Evolutionary conservation across 2,113 vertebrate species (phyloP).

Genomic region (Pteruthius melanotis): DNA sequence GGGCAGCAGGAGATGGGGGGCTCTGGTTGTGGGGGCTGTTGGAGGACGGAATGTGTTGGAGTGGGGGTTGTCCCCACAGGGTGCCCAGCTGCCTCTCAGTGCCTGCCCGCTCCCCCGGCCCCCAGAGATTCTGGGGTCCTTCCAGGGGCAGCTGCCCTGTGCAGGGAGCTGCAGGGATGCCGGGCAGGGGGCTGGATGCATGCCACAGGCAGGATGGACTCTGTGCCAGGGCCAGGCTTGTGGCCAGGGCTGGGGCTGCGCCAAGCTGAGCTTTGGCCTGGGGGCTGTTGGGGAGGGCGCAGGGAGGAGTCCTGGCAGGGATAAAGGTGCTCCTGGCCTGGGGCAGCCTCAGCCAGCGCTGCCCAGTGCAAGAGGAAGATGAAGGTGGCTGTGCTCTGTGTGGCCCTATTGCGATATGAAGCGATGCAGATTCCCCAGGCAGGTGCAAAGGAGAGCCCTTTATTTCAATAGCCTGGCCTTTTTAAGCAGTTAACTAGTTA

Average conservation of each 20-base stretch:
- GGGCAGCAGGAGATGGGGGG: no score
- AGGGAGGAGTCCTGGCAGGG: not conserved
- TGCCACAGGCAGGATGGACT: not conserved
- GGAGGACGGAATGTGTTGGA: no score
- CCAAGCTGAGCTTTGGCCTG: not conserved
- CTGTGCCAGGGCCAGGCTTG: not conserved
- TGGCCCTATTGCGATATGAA: no score
- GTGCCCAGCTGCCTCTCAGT: not conserved
- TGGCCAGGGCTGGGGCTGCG: not conserved
- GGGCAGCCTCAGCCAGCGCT: not conserved
- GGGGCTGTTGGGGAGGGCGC: not conserved
- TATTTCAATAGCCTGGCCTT: no score
- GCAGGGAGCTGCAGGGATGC: not conserved
- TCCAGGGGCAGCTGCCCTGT: not conserved
- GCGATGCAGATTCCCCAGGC: no score
- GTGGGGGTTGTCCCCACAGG: no score
- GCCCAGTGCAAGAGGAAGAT: not conserved
- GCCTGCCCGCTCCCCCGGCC: not conserved
- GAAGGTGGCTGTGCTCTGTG: not conserved
- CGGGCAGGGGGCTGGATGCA: not conserved
- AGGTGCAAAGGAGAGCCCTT: no score
- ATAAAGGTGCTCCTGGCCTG: not conserved
- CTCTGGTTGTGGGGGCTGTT: no score
- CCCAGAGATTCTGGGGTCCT: not conserved
- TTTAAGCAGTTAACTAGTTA: no score